Evolutionary conservation across 2,888 invertebrate species (phyloP).

Genomic region (Plagodis dolabraria): DNA sequence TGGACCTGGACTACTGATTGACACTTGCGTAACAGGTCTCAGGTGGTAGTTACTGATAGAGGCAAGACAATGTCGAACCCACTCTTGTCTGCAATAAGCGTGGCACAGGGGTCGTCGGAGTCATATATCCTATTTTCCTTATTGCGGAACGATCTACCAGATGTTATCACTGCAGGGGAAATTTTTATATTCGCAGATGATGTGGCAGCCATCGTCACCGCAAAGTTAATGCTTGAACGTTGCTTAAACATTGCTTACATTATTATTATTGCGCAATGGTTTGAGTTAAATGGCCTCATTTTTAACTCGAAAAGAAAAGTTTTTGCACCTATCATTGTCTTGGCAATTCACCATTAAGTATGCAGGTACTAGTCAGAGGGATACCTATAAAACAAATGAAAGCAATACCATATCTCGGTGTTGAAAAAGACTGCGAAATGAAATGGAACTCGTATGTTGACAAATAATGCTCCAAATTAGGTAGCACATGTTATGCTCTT

Average conservation of each 20-base stretch:
- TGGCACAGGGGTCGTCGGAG: slow-evolving; percentile 3
- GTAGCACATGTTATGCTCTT: not conserved
- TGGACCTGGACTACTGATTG: no score
- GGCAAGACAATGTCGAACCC: not conserved
- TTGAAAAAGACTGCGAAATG: no score
- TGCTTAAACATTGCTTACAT: not conserved
- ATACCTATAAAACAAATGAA: no score
- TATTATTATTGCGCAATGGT: not conserved
- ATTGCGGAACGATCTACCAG: not conserved
- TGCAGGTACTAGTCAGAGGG: no score
- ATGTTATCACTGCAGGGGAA: not conserved
- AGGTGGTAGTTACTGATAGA: not conserved
- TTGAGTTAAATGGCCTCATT: not conserved
- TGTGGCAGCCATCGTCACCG: not conserved
- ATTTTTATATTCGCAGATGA: slow-evolving; percentile 1
- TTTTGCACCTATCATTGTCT: no score
- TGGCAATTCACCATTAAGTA: no score
- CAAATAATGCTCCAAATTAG: not conserved
- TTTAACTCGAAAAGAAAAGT: not conserved
- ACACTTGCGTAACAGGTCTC: no score
- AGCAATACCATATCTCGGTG: no score
- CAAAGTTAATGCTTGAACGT: not conserved
- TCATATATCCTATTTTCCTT: not conserved
- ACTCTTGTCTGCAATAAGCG: not conserved
- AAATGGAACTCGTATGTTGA: no score